phyloP scores from a whole-genome alignment of 2,888 invertebrate species.

The Hirtodrosophila duncani region DNA sequence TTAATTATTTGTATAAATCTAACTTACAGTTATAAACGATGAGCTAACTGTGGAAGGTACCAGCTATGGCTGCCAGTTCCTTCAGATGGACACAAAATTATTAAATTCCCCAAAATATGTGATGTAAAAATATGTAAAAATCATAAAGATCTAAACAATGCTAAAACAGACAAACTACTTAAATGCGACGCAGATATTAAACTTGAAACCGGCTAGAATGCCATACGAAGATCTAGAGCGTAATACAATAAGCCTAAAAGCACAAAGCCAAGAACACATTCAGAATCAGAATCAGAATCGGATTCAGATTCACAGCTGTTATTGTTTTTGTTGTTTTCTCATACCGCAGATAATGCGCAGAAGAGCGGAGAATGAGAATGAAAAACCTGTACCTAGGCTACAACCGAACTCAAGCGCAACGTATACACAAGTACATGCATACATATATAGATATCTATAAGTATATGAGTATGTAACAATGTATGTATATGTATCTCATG shows the following conservation, averaged over 20 bases:
- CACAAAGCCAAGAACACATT: slow-evolving; percentile 13
- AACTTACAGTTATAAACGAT: too few relatives aligned
- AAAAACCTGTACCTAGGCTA: slow-evolving; percentile 58
- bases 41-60: too few relatives aligned
- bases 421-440: slow-evolving; percentile 15
- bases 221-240: slow-evolving; percentile 44
- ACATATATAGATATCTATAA: slow-evolving; percentile 10
- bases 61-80: too few relatives aligned
- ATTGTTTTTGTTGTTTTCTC: slow-evolving; percentile 12
- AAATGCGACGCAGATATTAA: too few relatives aligned
- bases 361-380: slow-evolving; percentile 36
- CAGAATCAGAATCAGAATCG: slow-evolving; percentile 8
- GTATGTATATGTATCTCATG: slow-evolving; percentile 47
- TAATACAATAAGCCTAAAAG: slow-evolving; percentile 51
- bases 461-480: slow-evolving; percentile 8
- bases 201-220: slow-evolving; percentile 61
- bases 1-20: too few relatives aligned
- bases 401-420: slow-evolving; percentile 50
- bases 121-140: slow-evolving; percentile 18
- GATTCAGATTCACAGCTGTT: slow-evolving; percentile 48
- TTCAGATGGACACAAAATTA: too few relatives aligned
- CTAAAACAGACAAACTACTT: neutral
- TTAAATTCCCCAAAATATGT: too few relatives aligned
- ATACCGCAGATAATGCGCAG: slow-evolving; percentile 57
- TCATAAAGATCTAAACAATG: slow-evolving; percentile 2